These are phyloP conservation scores for Vespertilio murinus DNA, from an alignment of 2,797 vertebrate species.

Conservation along the genomic window DNA sequence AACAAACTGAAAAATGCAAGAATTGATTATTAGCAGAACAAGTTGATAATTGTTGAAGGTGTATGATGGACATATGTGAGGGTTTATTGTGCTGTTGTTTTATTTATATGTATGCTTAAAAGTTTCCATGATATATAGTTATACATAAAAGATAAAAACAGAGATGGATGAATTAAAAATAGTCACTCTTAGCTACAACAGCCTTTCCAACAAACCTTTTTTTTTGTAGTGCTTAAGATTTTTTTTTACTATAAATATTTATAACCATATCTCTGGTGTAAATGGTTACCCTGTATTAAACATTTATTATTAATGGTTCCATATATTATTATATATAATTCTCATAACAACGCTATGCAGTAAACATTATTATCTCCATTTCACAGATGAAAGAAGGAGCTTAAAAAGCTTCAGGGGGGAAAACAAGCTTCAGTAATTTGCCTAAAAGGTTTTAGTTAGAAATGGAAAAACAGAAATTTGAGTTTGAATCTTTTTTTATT, in stretches of 20 bases:
- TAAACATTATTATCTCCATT: neutral
- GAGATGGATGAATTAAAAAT: conserved; percentile 22
- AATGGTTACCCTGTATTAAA: neutral
- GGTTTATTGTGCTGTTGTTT: neutral
- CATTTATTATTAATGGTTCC: neutral
- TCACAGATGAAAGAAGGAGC: neutral
- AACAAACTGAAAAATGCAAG: conserved; percentile 13
- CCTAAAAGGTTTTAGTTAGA: neutral
- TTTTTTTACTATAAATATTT: neutral
- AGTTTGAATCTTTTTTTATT: neutral
- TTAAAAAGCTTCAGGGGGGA: neutral
- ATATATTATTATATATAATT: neutral
- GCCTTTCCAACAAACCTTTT: neutral
- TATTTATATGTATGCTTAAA: neutral
- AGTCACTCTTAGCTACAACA: neutral
- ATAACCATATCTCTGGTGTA: neutral
- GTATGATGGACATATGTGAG: neutral
- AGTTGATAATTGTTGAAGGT: neutral
- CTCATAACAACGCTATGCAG: neutral
- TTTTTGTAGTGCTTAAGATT: neutral
- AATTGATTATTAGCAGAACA: neutral
- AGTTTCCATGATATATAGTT: neutral
- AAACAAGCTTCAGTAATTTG: neutral
- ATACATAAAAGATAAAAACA: neutral
- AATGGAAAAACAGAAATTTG: neutral